These are phyloP conservation scores for Rhabdomys pumilio DNA, from an alignment of 2,797 vertebrate species.

Conservation along the genomic window DNA sequence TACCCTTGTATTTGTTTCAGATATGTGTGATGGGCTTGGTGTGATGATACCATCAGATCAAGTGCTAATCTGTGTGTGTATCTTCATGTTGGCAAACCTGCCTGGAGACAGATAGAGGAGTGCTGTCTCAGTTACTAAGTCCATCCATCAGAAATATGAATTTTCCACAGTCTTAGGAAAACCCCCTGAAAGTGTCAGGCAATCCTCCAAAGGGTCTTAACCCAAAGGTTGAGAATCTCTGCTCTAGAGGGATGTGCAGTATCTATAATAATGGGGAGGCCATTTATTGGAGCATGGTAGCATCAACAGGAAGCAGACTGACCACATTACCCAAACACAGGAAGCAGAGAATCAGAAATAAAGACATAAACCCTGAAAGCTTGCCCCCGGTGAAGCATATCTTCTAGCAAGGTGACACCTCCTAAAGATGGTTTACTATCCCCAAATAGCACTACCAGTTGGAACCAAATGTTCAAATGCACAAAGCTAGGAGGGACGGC, in stretches of 20 bases:
- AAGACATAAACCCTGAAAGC: not conserved
- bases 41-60: not conserved
- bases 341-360: not conserved
- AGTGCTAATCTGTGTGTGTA: not conserved
- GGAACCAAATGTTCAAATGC: not conserved
- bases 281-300: not conserved
- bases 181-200: not conserved
- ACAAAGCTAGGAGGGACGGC: not conserved
- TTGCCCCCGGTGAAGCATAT: not conserved
- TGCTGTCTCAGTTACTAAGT: not conserved
- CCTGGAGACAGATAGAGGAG: not conserved
- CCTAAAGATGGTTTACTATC: not conserved
- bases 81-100: not conserved
- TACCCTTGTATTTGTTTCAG: not conserved
- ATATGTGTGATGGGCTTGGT: not conserved
- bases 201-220: not conserved
- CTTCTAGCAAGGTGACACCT: not conserved
- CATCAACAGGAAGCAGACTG: not conserved
- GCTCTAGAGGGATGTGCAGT: no score
- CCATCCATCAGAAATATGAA: no score
- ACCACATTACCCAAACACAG: not conserved
- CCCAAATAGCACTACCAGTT: not conserved
- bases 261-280: not conserved
- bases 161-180: not conserved
- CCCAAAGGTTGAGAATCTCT: not conserved